These are phyloP conservation scores for Poeciliopsis infans DNA, from an alignment of 2,797 vertebrate genomes.

Conservation along the genomic window DNA sequence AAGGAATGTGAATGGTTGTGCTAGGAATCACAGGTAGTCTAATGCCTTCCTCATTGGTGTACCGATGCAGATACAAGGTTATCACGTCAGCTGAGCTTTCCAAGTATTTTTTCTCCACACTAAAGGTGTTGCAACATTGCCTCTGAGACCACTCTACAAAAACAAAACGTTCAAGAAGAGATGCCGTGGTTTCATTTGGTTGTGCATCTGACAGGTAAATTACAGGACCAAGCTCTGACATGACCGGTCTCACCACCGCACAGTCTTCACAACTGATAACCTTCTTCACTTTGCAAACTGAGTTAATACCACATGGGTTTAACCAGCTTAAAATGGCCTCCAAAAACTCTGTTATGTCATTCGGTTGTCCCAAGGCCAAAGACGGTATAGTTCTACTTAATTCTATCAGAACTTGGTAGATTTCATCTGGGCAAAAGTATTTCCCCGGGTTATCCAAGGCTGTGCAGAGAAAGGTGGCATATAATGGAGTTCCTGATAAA, in stretches of 20 bases:
- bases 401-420: background rate
- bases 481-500: background rate
- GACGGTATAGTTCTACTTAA: background rate
- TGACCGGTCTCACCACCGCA: background rate
- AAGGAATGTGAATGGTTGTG: background rate
- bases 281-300: background rate
- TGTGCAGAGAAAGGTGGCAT: background rate
- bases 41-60: background rate
- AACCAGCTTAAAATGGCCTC: background rate
- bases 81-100: background rate
- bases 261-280: background rate
- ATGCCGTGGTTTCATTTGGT: background rate
- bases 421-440: background rate
- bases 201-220: background rate
- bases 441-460: background rate
- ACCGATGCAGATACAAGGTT: background rate
- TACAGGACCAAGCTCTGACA: background rate
- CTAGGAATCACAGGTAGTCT: background rate
- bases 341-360: background rate
- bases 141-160: background rate
- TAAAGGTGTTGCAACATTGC: no score
- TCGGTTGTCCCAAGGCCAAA: background rate
- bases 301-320: background rate
- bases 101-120: background rate
- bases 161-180: background rate